These are phyloP conservation scores for Sisor rabdophorus DNA, from an alignment of 2,113 vertebrate genomes.

Conservation along the genomic window DNA sequence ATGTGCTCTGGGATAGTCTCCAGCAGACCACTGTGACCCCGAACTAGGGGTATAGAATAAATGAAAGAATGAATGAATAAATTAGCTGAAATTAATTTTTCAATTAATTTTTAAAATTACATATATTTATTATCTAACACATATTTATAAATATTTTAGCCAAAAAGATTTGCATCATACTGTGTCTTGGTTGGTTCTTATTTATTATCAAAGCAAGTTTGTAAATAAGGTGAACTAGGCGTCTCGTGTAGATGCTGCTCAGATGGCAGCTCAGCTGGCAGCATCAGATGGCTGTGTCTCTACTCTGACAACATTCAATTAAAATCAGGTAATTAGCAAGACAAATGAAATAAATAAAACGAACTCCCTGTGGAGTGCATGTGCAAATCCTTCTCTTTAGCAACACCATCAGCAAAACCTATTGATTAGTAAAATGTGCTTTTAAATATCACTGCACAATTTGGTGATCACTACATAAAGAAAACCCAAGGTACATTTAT, in stretches of 20 bases:
- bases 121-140: too few relatives aligned
- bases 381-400: background rate
- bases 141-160: too few relatives aligned
- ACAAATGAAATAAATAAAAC: constrained; percentile 33
- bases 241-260: background rate
- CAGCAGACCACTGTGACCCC: too few relatives aligned
- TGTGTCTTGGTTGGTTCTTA: background rate
- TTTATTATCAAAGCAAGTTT: background rate
- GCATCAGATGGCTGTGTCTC: constrained; percentile 20
- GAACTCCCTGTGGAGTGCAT: background rate
- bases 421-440: background rate
- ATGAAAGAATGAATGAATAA: too few relatives aligned
- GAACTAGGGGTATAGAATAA: too few relatives aligned
- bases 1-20: too few relatives aligned
- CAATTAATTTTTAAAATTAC: too few relatives aligned
- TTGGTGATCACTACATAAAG: too few relatives aligned
- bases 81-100: too few relatives aligned
- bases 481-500: too few relatives aligned
- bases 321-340: constrained; percentile 39
- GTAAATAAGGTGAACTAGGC: constrained; percentile 6
- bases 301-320: constrained; percentile 25
- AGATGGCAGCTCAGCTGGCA: constrained; percentile 30
- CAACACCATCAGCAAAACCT: background rate
- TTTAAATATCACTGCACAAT: too few relatives aligned
- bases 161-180: background rate